Base-by-base conservation (phyloP, 1,140 invertebrate species). In the Xylocopa sonorina region DNA sequence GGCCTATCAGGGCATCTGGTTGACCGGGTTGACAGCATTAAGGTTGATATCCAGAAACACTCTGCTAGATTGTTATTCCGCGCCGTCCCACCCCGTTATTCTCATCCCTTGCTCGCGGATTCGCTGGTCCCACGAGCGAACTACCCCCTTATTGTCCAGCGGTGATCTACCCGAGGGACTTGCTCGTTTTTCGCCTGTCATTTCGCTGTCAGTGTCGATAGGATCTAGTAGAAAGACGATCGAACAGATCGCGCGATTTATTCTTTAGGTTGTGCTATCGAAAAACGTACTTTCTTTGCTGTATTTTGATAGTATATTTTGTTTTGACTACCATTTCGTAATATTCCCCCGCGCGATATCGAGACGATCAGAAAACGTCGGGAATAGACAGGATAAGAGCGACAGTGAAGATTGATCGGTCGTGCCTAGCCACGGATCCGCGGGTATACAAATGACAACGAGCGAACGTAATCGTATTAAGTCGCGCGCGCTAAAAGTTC, bases 21-120 rank as follows among this genome's bases (percentile, higher is more conserved):
- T 90, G 89, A 90, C 89, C 89, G 87, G 89, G 89, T 87, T 87
- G 81, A 72, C 75, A 72, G 82, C 78, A 89, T 90, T 90, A 90
- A 86, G 87, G 86, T 71, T 86, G 87, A 90, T 90, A 90, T 90
- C 85, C 89, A 84, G 88, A 90, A 89, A 89, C 89, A 90, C 89
- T 90, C 85, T 88, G 82, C 75, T 89, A 90, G 88, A 90, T 90
- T 90, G 89, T 90, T 89, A 87, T 90, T 84, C 82, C 81, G 73
- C 88, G 83, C 73, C 27, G 50, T 29, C 75, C 67, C 68, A 53
- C 72, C 32, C n/a, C 32, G 32, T 12, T 24, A 4, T n/a, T n/a
- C 60, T 27, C 60, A 14, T n/a, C 76, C 79, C 77, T 78, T 80
- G 64, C 58, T 77, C 68, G 69, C 73, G 73, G 83, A 83, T 81